phyloP scores from a whole-genome alignment of 2,113 vertebrate species.

The Apus apus region DNA sequence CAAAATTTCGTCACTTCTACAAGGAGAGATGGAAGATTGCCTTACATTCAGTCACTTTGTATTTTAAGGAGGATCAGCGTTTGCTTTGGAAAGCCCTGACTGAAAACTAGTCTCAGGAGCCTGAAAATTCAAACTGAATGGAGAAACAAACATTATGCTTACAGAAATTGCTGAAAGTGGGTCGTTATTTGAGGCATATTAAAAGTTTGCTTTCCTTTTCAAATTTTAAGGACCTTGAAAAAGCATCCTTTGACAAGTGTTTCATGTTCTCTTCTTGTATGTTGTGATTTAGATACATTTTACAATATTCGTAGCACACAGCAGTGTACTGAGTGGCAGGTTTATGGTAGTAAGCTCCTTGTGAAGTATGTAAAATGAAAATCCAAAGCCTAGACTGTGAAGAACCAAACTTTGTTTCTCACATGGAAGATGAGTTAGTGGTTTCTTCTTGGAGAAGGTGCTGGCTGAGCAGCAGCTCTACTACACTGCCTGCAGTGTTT shows the following conservation, averaged over 20 bases:
- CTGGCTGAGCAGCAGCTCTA: not conserved
- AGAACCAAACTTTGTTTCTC: not conserved
- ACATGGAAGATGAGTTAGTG: not conserved
- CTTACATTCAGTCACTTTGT: not conserved
- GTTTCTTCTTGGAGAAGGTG: not conserved
- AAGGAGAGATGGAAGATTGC: not conserved
- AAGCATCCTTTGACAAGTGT: not conserved
- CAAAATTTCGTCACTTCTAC: not conserved
- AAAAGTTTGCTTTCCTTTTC: not conserved
- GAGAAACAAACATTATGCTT: not conserved
- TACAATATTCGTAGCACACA: not conserved
- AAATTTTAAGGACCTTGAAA: not conserved
- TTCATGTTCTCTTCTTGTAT: not conserved
- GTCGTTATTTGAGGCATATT: not conserved
- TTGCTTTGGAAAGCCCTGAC: not conserved
- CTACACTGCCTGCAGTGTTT: rapidly evolving
- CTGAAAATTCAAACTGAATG: not conserved
- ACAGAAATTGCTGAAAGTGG: not conserved
- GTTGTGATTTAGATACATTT: not conserved
- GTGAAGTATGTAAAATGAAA: not conserved
- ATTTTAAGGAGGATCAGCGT: not conserved
- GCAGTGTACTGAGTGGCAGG: not conserved
- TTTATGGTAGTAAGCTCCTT: not conserved
- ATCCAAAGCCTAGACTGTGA: not conserved
- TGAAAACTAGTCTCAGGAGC: not conserved